Evolutionary conservation across 2,113 vertebrate species (phyloP).

Genomic region (Indicator maculatus): DNA sequence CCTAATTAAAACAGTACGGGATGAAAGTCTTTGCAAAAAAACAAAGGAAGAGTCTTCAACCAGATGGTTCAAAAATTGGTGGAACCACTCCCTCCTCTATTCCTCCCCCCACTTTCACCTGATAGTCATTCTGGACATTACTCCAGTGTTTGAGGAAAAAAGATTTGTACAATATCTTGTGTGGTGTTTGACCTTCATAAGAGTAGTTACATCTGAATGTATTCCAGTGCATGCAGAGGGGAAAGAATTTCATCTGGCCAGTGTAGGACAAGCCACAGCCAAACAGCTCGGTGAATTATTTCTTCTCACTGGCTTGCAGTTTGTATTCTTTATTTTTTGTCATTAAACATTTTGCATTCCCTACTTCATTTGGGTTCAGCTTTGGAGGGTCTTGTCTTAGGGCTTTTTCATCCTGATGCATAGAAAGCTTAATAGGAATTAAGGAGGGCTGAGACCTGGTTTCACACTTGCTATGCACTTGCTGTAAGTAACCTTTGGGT

Average conservation of each 20-base stretch:
- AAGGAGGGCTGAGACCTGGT: no score
- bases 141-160: background rate
- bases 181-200: background rate
- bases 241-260: conserved; percentile 30
- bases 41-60: background rate
- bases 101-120: background rate
- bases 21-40: background rate
- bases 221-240: background rate
- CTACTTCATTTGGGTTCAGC: background rate
- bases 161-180: background rate
- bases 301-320: background rate
- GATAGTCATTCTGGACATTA: background rate
- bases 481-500: no score
- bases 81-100: background rate
- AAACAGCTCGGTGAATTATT: background rate
- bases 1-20: background rate
- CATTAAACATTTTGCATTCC: background rate
- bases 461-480: no score
- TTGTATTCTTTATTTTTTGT: background rate
- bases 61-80: background rate
- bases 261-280: background rate
- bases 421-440: background rate
- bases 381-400: background rate
- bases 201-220: background rate
- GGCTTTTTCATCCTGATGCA: background rate